Evolutionary conservation across 2,888 invertebrate genomes (phyloP), one percentile per base, ranked within the genome.

Genomic region (Achlya flavicornis): DNA sequence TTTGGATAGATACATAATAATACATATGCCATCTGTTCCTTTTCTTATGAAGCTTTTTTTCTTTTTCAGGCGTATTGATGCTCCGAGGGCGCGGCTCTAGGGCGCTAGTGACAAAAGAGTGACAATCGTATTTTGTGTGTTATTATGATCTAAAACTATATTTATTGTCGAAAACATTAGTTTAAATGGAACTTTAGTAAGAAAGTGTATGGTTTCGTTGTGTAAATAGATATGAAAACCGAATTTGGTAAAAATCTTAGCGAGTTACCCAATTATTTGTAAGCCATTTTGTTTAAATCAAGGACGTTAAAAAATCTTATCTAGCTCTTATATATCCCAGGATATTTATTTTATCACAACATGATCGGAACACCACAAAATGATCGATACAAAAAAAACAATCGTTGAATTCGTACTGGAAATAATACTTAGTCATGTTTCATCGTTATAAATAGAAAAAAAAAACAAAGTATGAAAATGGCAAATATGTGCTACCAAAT

Each of bases 41-140:
- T 26, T 26, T 26, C 26, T 26, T 26, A 26, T 26, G 26, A 26
- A 1, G 26, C 26, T 26, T 64, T 70, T 66, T 64, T 66, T 70
- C 71, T 63, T 58, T 0, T 64, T 67, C 90, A 90, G 90, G 90
- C 81, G 63, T 90, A 90, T 75, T 90, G 86, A 89, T 77, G 75
- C 64, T 65, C 68, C 62, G 69, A 61, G 46, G 74, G 65, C 70
- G 73, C 62, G 62, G 67, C 63, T 79, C 64, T 26, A 26, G 75
- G 85, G 83, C 84, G 70, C 77, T 80, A 83, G 86, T 86, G 85
- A 80, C 74, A 80, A 77, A 74, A 76, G 78, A 83, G 86, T 87
- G 87, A 88, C 83, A 75, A 69, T 38, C 41, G 62, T 57, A 58
- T 57, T 67, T 66, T 70, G 73, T 75, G 75, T 73, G 72, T 71